These are phyloP conservation scores for Hofmannophila pseudospretella DNA, from an alignment of 2,888 invertebrate genomes.

Conservation along the genomic window DNA sequence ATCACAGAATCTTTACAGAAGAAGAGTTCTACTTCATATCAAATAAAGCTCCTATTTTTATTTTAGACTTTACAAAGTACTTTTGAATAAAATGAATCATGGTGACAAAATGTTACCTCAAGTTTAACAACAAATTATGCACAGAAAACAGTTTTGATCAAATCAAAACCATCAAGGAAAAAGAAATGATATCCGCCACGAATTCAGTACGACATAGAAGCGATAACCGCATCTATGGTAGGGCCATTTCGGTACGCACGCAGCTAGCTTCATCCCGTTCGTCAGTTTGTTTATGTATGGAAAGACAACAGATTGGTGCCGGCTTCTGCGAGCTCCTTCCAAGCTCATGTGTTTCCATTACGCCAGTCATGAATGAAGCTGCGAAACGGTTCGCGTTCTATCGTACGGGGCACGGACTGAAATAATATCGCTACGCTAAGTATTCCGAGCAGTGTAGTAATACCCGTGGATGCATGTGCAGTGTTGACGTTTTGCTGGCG, in stretches of 20 bases:
- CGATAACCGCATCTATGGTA: conserved; percentile 10
- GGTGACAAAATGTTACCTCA: no score
- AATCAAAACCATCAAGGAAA: no score
- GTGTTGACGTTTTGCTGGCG: conserved; percentile 38
- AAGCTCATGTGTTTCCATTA: conserved; percentile 46
- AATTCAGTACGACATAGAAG: conserved; percentile 11
- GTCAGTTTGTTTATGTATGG: conserved; percentile 74
- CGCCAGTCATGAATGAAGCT: conserved; percentile 54
- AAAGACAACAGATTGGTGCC: conserved; percentile 73
- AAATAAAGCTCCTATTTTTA: no score
- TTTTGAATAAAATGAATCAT: no score
- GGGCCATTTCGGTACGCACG: conserved; percentile 28
- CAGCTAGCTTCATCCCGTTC: conserved; percentile 64
- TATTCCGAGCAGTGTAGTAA: conserved; percentile 11
- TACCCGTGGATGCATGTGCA: conserved; percentile 38
- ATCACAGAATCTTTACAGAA: no score
- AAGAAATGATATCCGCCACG: no score
- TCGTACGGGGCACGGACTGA: conserved; percentile 14
- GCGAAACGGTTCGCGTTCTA: conserved; percentile 30
- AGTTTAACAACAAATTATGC: no score
- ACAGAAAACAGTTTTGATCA: no score
- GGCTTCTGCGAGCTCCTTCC: conserved; percentile 53
- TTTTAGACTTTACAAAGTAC: no score
- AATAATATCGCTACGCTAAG: conserved; percentile 9
- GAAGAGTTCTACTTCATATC: no score